Base-by-base conservation (phyloP, 2,888 invertebrate species). In the Linnaemya tessellans region DNA sequence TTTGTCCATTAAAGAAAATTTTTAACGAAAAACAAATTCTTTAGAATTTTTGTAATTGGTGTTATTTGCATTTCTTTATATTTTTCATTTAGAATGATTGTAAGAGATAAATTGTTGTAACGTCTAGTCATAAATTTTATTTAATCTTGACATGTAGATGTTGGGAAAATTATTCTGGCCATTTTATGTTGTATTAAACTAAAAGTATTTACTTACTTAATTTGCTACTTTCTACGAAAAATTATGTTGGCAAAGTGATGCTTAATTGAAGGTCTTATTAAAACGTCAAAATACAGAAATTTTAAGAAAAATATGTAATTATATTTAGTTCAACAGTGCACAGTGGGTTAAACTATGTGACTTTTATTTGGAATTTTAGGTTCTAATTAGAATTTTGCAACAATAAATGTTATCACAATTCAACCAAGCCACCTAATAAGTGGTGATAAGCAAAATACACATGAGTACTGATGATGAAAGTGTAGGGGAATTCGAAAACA, bases 71-170 rank as follows among this genome's bases (percentile, higher is more conserved):
- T 46, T 46, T 43, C 9, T 46, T 65, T 35, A 35, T 30, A 15
- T 65, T 65, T 35, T 35, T 35, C 49, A 7, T 49, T 41, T 41
- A 20, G 13, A 49, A 20, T 51, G 30, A 18, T 35, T 18, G 5
- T 35, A 20, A 38, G 41, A 41, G 20, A 35, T 1, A 67, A 30
- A 20, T 67, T 67, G 13, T 51, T 20, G 15, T 38, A 22, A 25
- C 10, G 70, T 56, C 70, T 70, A 56, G 70, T 70, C 70, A 13
- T 11, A n/a, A 70, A 41, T 56, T 25, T 25, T 41, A 9, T 20
- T 18, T 49, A 30, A 18, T 51, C 4, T 11, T 68, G 11, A n/a
- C 8, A 49, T 49, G 30, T 35, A 35, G 7, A 51, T 20, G 51
- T 38, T n/a, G n/a, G 30, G 30, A 30, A 30, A 43, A 38, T 18